A percentile compares a stretch with the other conserved stretches of the same genome.
Evolutionary conservation across 2,797 vertebrate species (phyloP).

Genomic region (Lepilemur septentrionalis): DNA sequence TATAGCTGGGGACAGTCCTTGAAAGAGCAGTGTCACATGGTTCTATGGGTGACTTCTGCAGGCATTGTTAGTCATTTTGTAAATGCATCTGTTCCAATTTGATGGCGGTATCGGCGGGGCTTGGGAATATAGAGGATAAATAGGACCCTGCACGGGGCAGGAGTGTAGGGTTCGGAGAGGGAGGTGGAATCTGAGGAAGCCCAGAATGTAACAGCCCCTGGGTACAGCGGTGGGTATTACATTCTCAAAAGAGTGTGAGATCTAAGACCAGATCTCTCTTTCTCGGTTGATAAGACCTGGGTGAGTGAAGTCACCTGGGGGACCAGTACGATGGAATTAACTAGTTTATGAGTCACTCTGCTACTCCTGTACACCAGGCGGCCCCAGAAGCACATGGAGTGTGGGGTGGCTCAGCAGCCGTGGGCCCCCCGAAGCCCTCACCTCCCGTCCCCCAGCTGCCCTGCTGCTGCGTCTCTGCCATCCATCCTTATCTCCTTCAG

Average conservation of each 20-base stretch:
- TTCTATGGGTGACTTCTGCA: background rate
- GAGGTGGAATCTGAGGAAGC: background rate
- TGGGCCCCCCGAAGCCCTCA: fast-evolving
- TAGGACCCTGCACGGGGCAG: background rate
- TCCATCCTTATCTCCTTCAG: background rate
- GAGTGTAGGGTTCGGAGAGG: background rate
- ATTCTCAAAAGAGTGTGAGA: background rate
- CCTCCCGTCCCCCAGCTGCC: too few relatives aligned
- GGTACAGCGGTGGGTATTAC: fast-evolving
- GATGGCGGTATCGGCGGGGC: too few relatives aligned
- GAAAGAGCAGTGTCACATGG: background rate
- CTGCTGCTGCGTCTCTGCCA: background rate
- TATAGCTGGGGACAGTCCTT: background rate
- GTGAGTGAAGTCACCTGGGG: background rate
- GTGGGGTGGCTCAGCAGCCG: background rate
- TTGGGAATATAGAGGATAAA: background rate
- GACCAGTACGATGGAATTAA: background rate
- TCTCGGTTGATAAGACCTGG: background rate
- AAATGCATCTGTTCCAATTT: background rate
- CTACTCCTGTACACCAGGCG: background rate
- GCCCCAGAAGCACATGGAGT: fast-evolving
- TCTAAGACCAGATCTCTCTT: background rate
- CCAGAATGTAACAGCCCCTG: fast-evolving
- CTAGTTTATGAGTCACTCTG: background rate
- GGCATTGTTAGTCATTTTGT: background rate